Evolutionary conservation across 1,140 invertebrate genomes (phyloP), one percentile per base, ranked within the genome.

Genomic region (Tribolium castaneum): DNA sequence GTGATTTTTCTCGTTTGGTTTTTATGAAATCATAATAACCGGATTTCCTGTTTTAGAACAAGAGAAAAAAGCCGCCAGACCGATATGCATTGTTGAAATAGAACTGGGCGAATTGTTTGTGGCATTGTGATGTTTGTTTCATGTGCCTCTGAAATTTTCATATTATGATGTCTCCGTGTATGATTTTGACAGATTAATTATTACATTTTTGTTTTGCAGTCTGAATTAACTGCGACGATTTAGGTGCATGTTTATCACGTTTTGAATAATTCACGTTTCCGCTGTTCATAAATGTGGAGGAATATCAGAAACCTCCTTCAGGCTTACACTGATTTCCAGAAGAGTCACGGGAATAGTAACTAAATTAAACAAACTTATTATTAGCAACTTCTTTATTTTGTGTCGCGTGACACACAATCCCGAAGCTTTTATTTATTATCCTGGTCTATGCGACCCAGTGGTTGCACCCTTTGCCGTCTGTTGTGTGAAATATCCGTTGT

Each of bases 151-250:
- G 82, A 79, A 82, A 83, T 84, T 84, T 84, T 82, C 83, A 82
- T 81, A 84, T 84, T 84, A 84, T 84, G 83, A 83, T 84, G 83
- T 85, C 84, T 79, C 77, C 80, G 82, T 82, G 83, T 80, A 75
- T 85, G 84, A 84, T 84, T 85, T 85, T 85, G 84, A 85, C 84
- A 85, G 84, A 85, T 85, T 85, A 85, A 85, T 85, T 84, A 85
- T 85, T 85, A 81, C 80, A 85, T 84, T 85, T 85, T 85, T 84
- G 84, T 84, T 80, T 83, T 82, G 78, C 78, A 80, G 54, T 35
- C 72, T 70, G 79, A 82, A 80, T 81, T 81, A 80, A 75, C 81
- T 75, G 75, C 77, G 71, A 59, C 45, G 75, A 75, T 80, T 78
- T 80, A 78, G 66, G 73, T 78, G 59, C 59, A 66, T 35, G 59